Evolutionary conservation across 2,113 vertebrate genomes (phyloP), one percentile per base, ranked within the genome.

Genomic region (Lophura nycthemera): DNA sequence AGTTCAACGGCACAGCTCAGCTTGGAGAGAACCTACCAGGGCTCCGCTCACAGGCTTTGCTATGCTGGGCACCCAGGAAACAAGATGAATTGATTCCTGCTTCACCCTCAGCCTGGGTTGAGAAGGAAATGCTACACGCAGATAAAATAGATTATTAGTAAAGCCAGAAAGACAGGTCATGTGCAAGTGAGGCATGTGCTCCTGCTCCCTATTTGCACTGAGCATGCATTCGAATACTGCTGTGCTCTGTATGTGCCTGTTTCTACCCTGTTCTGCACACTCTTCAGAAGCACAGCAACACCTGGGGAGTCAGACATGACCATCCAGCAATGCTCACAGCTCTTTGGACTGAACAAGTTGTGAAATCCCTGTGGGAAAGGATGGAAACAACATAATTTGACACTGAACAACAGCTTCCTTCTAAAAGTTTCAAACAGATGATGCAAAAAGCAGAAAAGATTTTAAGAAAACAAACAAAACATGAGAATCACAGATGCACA

Each of bases 161-260:
- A 67, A 95, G 72, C 86, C 80, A 92, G 96, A 93, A 88, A 96
- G 96, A 94, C 96, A 57, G 83, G 88, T 93, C 86, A 59, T 34
- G 30, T 2, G 2, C 27, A 10, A 52, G 69, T 0, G 0, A 83
- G 32, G 60, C 2, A 2, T 80, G 69, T 43, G 75, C 38, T 54
- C 86, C 18, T 2, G 69, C 78, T 87, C 75, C 50, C 22, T 25
- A 20, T 91, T 48, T 86, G 36, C 79, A 90, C 83, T 9, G 2
- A 32, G 60, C 16, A 66, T 8, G 7, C 6, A 25, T 50, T 59
- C 47, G 14, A 12, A 63, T 29, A 67, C 38, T 75, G 59, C 81
- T 78, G 43, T 1, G 42, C 84, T 65, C 74, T 8, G 10, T 47
- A 4, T 12, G 22, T 15, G 57, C 27, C 66, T 43, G 34, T 72